Conservation (phyloP, 1,140 invertebrate genomes). For the Heliconius hermathena region DNA sequence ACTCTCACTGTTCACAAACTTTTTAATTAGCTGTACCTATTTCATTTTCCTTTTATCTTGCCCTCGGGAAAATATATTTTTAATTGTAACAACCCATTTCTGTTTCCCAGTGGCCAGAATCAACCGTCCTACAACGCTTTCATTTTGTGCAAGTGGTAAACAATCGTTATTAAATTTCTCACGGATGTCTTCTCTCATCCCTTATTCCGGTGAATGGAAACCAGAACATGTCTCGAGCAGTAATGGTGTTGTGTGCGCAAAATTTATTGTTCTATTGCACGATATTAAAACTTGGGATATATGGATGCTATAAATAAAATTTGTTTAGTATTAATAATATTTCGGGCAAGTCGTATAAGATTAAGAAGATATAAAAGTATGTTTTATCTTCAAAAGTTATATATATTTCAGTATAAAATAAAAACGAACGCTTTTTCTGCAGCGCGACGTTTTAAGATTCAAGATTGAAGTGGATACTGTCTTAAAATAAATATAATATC, state of each 20-base stretch:
- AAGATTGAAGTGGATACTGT: background rate
- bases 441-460: background rate
- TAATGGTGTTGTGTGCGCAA: conserved; percentile 35
- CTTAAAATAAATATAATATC: background rate
- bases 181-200: conserved; percentile 64
- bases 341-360: background rate
- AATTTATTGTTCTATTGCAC: conserved; percentile 35
- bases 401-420: background rate
- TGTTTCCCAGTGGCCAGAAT: conserved; percentile 56
- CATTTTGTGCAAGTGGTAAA: conserved; percentile 72
- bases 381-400: background rate
- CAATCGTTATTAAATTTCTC: conserved; percentile 78
- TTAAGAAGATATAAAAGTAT: background rate
- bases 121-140: conserved; percentile 61
- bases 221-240: conserved; percentile 50
- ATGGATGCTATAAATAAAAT: conserved; percentile 14
- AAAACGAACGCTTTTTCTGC: background rate
- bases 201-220: conserved; percentile 54
- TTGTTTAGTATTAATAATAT: conserved; percentile 1
- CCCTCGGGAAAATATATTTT: conserved; percentile 39
- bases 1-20: conserved; percentile 39
- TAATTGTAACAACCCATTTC: conserved; percentile 50
- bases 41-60: conserved; percentile 36
- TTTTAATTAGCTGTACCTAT: conserved; percentile 48
- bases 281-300: conserved; percentile 29